Base-by-base conservation (phyloP, 2,888 invertebrate species). In the Nectonema munidae region DNA sequence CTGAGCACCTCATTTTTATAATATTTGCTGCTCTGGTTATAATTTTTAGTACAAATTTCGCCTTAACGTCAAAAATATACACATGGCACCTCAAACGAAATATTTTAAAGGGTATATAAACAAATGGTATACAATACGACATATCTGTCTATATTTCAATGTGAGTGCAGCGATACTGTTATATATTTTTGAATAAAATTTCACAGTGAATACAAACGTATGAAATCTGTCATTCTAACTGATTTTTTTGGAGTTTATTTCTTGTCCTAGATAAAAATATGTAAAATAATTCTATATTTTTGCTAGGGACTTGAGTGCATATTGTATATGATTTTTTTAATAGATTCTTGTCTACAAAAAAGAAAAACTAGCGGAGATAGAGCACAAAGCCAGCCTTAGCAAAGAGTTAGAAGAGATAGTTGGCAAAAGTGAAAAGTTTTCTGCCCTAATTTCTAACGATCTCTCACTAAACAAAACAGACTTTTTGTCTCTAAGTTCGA, bases 351-450 rank as follows among this genome's bases (percentile, higher is more conserved):
- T 83, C 54, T 79, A 71, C 58, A 83, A 81, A 54, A 74, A 79
- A 47, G 70, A 74, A 50, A 71, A 73, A 18, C 68, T 76, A 46
- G 61, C 86, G 42, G 86, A 89, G 55, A 79, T 79, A 49, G 79
- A 81, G 53, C 66, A 81, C 42, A 77, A 83, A 54, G 71, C 73
- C 51, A 83, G 81, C 1, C 61, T 89, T 41, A 86, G 89, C 61
- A 71, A 81, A 51, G 89, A 89, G 57, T 64, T 95, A 42, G 76
- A 76, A 55, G 83, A 83, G 54, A 81, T 95, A 51, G 86, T 95
- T 42, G 86, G 83, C 57, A 77, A 81, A 58, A 86, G 89, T 0
- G 89, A 95, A 57, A 79, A 77, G 52, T 86, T 81, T 61, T 81
- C 81, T 21, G 46, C 51, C 9, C 54, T 54, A 54, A 41, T 57